Conservation (phyloP, 2,888 invertebrate species). For the Andrena bucephala region DNA sequence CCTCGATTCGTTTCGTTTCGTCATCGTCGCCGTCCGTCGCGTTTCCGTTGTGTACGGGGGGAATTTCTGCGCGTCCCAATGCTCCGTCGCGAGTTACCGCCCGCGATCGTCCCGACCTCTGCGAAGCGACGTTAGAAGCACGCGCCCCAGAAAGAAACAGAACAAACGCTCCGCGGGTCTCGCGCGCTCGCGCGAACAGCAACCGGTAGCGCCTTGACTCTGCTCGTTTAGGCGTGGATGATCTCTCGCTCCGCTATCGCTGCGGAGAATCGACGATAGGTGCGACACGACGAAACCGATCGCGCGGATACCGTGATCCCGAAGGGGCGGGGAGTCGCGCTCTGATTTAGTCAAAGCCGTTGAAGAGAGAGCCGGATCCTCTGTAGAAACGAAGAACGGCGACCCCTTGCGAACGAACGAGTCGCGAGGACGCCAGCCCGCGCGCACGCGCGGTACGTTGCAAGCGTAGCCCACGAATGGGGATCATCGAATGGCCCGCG, state of each 20-base stretch:
- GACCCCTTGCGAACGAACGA: conserved; percentile 62
- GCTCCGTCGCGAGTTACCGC: conserved; percentile 2
- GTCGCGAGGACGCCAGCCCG: conserved; percentile 62
- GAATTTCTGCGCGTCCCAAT: conserved; percentile 10
- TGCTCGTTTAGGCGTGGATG: conserved; percentile 33
- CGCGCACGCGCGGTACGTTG: conserved; percentile 36
- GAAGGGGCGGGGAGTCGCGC: neutral
- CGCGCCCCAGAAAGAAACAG: conserved; percentile 25
- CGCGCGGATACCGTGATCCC: conserved; percentile 34
- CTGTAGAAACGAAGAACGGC: conserved; percentile 63
- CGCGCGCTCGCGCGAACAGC: conserved; percentile 24
- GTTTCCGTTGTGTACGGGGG: conserved; percentile 31
- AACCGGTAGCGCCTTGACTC: conserved; percentile 1
- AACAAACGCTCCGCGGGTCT: conserved; percentile 21
- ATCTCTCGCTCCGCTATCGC: conserved; percentile 28
- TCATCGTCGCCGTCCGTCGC: conserved; percentile 65
- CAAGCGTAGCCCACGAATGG: conserved; percentile 60
- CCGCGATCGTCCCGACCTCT: conserved; percentile 27
- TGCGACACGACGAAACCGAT: conserved; percentile 29
- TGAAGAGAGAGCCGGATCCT: conserved; percentile 35
- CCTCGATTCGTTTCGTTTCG: conserved; percentile 56
- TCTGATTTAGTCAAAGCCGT: conserved; percentile 23
- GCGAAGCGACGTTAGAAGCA: conserved; percentile 29
- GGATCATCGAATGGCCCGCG: conserved; percentile 68
- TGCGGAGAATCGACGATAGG: conserved; percentile 26